Evolutionary conservation across 2,113 vertebrate genomes (phyloP).

Genomic region (Actenoides hombroni): DNA sequence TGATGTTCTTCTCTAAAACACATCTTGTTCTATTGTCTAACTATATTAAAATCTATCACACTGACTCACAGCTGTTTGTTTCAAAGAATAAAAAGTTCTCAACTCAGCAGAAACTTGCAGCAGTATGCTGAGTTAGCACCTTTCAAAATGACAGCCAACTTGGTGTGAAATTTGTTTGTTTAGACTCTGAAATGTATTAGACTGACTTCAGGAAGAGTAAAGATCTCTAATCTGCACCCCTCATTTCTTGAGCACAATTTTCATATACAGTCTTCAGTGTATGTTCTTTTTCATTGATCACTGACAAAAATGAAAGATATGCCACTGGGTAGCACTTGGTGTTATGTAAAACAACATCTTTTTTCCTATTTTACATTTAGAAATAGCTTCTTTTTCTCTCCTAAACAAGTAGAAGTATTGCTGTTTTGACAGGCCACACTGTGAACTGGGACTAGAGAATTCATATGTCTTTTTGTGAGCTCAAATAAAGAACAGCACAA

Average conservation of each 20-base stretch:
- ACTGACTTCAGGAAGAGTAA: background rate
- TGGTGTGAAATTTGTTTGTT: slow-evolving; percentile 28
- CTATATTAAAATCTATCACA: slow-evolving; percentile 31
- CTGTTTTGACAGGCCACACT: background rate
- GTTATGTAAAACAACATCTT: background rate
- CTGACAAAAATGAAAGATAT: background rate
- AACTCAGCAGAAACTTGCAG: slow-evolving; percentile 38
- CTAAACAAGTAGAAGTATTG: background rate
- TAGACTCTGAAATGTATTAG: background rate
- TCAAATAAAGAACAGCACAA: background rate
- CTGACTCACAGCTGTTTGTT: slow-evolving; percentile 53
- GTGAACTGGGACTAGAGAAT: background rate
- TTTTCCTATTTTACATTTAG: background rate
- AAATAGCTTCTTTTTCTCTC: background rate
- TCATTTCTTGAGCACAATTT: background rate
- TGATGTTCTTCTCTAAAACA: background rate
- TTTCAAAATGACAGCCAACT: slow-evolving; percentile 19
- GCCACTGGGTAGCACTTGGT: background rate
- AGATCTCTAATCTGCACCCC: background rate
- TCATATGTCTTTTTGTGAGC: background rate
- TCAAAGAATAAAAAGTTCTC: slow-evolving; percentile 47
- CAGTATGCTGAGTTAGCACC: slow-evolving; percentile 50
- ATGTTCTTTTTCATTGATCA: background rate
- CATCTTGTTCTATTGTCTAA: slow-evolving; percentile 10
- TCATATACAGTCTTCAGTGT: background rate